Evolutionary conservation across 2,888 invertebrate species (phyloP), one percentile per base, ranked within the genome.

Genomic region (Yponomeuta plumbellus): DNA sequence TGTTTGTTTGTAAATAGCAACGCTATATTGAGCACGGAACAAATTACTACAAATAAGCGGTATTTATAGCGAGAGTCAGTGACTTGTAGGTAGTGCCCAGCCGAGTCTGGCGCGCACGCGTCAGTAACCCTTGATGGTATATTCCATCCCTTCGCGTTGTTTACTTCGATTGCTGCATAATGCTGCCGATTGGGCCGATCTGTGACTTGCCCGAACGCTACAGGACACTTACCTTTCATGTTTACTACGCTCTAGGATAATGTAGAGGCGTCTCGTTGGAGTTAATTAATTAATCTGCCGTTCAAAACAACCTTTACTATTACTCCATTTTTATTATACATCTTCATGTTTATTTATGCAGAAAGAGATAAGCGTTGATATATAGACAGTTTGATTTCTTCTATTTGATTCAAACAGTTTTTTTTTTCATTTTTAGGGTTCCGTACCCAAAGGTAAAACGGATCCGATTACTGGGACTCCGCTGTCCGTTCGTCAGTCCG

Each of bases 1-100:
- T n/a, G n/a, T n/a, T n/a, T 81, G 79, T 81, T 80, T 84, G 78
- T 81, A 83, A 84, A 86, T 86, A 86, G 80, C 75, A 68, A 67
- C 67, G 71, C 76, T 84, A 80, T 81, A 81, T 79, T 79, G 74
- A 83, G 78, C 70, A 69, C 72, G 63, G 26, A 76, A 76, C 79
- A 76, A 78, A 81, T 78, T 75, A 76, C 74, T 57, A 39, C 39
- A 80, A 80, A 78, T 80, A 80, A 80, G 71, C 70, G 70, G 71
- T 78, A 81, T 80, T 78, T 79, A 84, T 81, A 81, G 77, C 70
- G 63, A 74, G 74, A 78, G 84, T 86, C 84, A 84, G 74, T 84
- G 86, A 85, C 85, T 78, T 71, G 72, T 69, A 66, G 69, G 66
- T n/a, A 72, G 70, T 69, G 66, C 70, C 70, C 74, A 71, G 66